These are phyloP conservation scores for Notiomystis cincta DNA, from an alignment of 2,113 vertebrate genomes.

Conservation along the genomic window DNA sequence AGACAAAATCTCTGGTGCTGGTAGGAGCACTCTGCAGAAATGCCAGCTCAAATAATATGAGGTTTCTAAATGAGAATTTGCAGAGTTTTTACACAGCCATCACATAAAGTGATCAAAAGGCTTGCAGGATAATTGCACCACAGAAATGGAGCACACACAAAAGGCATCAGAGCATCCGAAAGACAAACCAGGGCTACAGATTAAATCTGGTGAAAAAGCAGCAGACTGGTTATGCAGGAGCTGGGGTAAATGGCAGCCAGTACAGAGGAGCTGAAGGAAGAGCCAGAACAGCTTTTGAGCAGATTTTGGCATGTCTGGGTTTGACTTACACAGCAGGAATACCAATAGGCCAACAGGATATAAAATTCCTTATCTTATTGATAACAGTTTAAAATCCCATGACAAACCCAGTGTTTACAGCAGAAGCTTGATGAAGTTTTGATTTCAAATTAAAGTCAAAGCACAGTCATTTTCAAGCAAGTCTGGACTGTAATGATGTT, in stretches of 20 bases:
- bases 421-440: background rate
- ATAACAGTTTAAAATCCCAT: background rate
- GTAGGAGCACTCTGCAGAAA: background rate
- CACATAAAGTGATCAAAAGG: background rate
- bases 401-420: background rate
- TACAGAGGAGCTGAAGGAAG: background rate
- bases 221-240: background rate
- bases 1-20: background rate
- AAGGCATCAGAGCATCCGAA: constrained; percentile 27
- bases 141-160: constrained; percentile 31
- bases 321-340: background rate
- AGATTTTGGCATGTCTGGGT: background rate
- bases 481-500: background rate
- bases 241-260: background rate
- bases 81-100: background rate
- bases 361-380: background rate
- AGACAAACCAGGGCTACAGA: constrained; percentile 14
- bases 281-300: background rate
- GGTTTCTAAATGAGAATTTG: background rate
- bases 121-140: background rate
- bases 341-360: background rate
- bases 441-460: background rate
- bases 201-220: background rate
- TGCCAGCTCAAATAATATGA: background rate
- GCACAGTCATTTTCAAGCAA: background rate